Evolutionary conservation across 1,140 invertebrate genomes (phyloP).

Genomic region (Macrosteles quadrilineatus): DNA sequence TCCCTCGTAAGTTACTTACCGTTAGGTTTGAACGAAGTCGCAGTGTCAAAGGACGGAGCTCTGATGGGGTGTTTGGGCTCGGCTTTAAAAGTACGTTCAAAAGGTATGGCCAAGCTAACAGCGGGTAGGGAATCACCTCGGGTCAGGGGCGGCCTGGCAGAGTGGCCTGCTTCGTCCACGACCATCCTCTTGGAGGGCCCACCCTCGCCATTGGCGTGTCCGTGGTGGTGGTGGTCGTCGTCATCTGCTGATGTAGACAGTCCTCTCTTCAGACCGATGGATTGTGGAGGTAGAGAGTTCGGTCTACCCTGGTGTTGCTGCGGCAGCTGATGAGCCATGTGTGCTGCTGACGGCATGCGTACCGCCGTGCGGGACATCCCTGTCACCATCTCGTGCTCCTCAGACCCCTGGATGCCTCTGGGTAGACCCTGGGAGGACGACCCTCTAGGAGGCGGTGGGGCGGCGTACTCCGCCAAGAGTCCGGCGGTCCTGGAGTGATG

Average conservation of each 20-base stretch:
- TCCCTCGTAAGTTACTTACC: slow-evolving; percentile 63
- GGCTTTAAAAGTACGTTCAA: slow-evolving; percentile 77
- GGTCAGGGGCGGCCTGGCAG: slow-evolving; percentile 78
- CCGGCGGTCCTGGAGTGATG: slow-evolving; percentile 45
- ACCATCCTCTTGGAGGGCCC: slow-evolving; percentile 65
- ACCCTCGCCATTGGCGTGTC: slow-evolving; percentile 49
- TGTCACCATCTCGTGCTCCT: slow-evolving; percentile 53
- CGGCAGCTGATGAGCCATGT: slow-evolving; percentile 55
- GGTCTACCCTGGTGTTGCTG: slow-evolving; percentile 49
- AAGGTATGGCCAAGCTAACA: slow-evolving; percentile 72
- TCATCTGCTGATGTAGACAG: slow-evolving; percentile 70
- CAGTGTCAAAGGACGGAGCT: slow-evolving; percentile 90
- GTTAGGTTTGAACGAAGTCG: slow-evolving; percentile 78
- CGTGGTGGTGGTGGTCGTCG: slow-evolving; percentile 64
- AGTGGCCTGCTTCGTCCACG: slow-evolving; percentile 67
- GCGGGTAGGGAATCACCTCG: slow-evolving; percentile 88
- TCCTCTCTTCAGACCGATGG: slow-evolving; percentile 68
- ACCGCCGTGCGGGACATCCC: slow-evolving; percentile 54
- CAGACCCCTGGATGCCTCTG: slow-evolving; percentile 44
- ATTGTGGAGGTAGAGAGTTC: slow-evolving; percentile 52
- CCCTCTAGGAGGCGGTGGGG: slow-evolving; percentile 48
- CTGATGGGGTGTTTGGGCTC: slow-evolving; percentile 86
- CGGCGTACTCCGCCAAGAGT: slow-evolving; percentile 50
- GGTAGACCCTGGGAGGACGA: slow-evolving; percentile 40
- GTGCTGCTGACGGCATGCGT: slow-evolving; percentile 53